Base-by-base conservation (phyloP, 2,113 vertebrate species). In the Corythornis cristatus region DNA sequence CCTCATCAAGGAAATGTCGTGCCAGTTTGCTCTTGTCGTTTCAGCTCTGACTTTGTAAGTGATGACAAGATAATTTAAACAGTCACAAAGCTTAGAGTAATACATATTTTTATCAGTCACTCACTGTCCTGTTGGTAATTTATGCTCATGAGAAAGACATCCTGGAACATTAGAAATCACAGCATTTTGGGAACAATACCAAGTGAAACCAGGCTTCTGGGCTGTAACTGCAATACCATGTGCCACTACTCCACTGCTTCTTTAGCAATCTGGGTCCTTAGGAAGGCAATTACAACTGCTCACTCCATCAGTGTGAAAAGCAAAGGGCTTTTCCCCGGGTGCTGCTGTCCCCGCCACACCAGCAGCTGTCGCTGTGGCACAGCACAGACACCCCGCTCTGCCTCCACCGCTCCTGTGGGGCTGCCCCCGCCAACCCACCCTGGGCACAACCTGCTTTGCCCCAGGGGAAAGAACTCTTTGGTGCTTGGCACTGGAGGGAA, bases 361-460 rank as follows among this genome's bases (percentile, higher is more conserved):
- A 96, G 94, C 74, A 95, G 96, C 91, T 50, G 97, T 40, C 85
- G 96, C 97, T 95, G 90, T 71, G 57, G 73, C 11, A 74, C 85
- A 48, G 54, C 73, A 3, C 12, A n/a, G 29, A 17, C 8, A 6
- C 12, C 26, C 31, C 8, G 26, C 29, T 54, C 53, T 26, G 26
- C 26, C 61, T 42, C 35, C 29, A 56, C 54, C 53, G 18, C 53
- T 50, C 21, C 48, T 50, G 48, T 23, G 13, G 31, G 19, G 26
- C 51, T 29, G 51, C 28, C 29, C 18, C 29, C 11, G 18, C 18
- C 3, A 56, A n/a, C 54, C 29, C 29, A 12, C 18, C 53, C 25
- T 16, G 5, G 53, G 53, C 53, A 54, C 53, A 54, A 29, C 28
- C 28, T 14, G 28, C 53, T 54, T 54, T 54, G 53, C 28, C 28